Evolutionary conservation across 2,888 invertebrate genomes (phyloP), one percentile per base, ranked within the genome.

Genomic region (Julus scandinavius): DNA sequence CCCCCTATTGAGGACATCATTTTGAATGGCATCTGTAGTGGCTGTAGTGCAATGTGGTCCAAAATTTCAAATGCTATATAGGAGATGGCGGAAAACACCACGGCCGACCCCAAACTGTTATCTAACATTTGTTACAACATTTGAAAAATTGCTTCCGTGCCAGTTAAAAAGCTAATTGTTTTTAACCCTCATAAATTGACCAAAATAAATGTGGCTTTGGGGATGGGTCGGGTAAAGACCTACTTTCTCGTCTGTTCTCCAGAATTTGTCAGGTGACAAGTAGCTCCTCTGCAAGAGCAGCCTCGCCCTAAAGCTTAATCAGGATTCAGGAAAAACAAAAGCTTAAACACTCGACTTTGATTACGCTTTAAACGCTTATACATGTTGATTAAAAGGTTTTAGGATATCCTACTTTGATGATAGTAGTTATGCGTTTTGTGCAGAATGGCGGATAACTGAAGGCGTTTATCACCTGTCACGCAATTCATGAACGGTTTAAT

Each of bases 381-480:
- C n/a, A 29, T 29, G 29, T 29, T 29, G 29, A 29, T 29, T 29
- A 58, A 58, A 58, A 15, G 58, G 1, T 13, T 58, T 58, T 58
- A 2, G 13, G 58, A 58, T 17, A 58, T 58, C 17, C 17, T 17
- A 58, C 17, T 58, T 17, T 13, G 58, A 58, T 17, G 17, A 58
- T 17, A 17, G 17, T 17, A 15, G 58, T 58, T 58, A 58, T 5
- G 58, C 58, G 17, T 58, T 58, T 58, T 58, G 58, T 58, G 17
- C 13, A 58, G 17, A 58, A 58, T 17, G 17, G 17, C 58, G 13
- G 58, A 17, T 58, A 17, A 58, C 58, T 17, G 17, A 58, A 17
- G 58, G 58, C 58, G 58, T 58, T 58, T 58, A 58, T 58, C 58
- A 13, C 58, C 17, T 58, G 58, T 58, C 58, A 58, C 58, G 58